Conservation (phyloP, 2,888 invertebrate genomes). For the Deroplatys truncata region DNA sequence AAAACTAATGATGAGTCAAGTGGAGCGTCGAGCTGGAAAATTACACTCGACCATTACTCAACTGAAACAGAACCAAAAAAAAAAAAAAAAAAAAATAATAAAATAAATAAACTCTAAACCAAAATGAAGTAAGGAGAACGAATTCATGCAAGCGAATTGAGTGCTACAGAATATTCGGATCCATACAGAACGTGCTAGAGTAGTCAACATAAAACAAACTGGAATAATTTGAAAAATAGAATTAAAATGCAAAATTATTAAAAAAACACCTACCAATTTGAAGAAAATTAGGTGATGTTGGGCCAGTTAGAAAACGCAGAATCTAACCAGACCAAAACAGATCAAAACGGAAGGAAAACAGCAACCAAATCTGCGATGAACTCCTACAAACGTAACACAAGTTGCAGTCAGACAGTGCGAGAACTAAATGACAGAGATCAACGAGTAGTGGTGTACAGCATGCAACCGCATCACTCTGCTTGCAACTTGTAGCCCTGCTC, state of each 20-base stretch:
- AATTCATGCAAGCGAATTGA: slow-evolving; percentile 1
- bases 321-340: slow-evolving; percentile 34
- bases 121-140: not conserved
- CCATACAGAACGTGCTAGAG: not conserved
- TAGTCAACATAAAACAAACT: not conserved
- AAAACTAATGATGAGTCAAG: not conserved
- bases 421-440: slow-evolving; percentile 51
- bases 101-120: slow-evolving; percentile 1
- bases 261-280: slow-evolving; percentile 32
- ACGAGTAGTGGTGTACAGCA: slow-evolving; percentile 1
- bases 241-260: slow-evolving; percentile 1
- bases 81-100: not conserved
- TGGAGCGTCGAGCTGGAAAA: not conserved
- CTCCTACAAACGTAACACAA: slow-evolving; percentile 59
- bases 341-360: slow-evolving; percentile 44
- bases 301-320: slow-evolving; percentile 31
- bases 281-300: slow-evolving; percentile 32
- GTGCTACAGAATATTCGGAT: not conserved
- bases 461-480: slow-evolving; percentile 16
- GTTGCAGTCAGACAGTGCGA: slow-evolving; percentile 59
- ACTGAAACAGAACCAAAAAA: not conserved
- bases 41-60: not conserved
- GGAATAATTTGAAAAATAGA: not conserved
- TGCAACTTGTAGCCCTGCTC: slow-evolving; percentile 20
- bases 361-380: slow-evolving; percentile 44